phyloP scores from a whole-genome alignment of 2,797 vertebrate genomes.

The Poecile montanus region DNA sequence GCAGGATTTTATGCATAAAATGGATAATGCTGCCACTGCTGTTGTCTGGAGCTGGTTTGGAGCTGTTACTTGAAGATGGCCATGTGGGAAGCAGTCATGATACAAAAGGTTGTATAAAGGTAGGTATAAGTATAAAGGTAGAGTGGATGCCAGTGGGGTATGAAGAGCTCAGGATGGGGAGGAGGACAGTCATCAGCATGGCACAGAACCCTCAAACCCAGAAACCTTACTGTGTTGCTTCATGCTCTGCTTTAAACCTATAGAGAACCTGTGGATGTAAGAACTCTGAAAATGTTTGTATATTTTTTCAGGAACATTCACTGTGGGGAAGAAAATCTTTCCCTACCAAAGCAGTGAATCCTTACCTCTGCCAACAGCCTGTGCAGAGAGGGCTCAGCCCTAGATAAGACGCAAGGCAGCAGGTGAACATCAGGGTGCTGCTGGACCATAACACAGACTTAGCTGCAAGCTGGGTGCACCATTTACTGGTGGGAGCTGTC shows the following conservation, averaged over 20 bases:
- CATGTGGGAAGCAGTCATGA: accelerated
- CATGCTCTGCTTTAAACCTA: background rate
- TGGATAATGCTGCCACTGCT: background rate
- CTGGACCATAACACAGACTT: background rate
- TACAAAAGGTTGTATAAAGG: background rate
- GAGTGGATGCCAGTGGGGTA: accelerated
- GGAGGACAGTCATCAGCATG: background rate
- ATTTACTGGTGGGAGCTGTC: background rate
- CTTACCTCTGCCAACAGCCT: background rate
- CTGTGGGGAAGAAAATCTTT: background rate
- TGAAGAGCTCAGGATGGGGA: background rate
- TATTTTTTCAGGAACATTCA: background rate
- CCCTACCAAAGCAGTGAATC: background rate
- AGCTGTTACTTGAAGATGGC: background rate
- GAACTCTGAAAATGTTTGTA: background rate
- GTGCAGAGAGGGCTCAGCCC: background rate
- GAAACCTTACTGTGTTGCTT: background rate
- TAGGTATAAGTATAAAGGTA: background rate
- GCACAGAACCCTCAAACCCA: background rate
- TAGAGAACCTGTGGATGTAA: background rate
- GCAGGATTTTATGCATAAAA: background rate
- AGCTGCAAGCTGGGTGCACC: background rate
- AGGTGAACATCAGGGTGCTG: background rate
- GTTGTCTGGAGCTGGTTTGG: background rate
- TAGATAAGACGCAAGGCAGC: background rate